phyloP scores from a whole-genome alignment of 2,797 vertebrate genomes.

The Buceros bicornis region DNA sequence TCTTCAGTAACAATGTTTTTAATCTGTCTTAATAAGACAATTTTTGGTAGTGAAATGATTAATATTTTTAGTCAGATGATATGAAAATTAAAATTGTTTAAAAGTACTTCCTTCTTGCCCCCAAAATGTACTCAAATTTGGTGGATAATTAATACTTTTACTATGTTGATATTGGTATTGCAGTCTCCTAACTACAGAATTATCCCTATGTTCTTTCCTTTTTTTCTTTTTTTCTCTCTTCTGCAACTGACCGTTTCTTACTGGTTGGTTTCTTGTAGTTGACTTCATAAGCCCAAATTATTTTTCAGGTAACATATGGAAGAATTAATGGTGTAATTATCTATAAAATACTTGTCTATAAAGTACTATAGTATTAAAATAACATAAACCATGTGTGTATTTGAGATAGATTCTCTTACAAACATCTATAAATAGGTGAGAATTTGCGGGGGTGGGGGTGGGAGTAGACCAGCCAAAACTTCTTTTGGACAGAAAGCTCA shows the following conservation, averaged over 20 bases:
- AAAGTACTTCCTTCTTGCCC: neutral
- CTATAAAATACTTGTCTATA: neutral
- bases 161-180: neutral
- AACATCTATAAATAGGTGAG: neutral
- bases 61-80: neutral
- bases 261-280: neutral
- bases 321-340: neutral
- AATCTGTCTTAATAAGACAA: neutral
- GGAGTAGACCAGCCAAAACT: neutral
- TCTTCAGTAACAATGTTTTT: neutral
- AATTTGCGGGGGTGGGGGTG: fast-evolving
- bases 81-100: neutral
- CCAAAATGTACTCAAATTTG: neutral
- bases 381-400: neutral
- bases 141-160: neutral
- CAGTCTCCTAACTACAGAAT: neutral
- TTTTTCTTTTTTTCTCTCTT: neutral
- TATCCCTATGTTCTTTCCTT: neutral
- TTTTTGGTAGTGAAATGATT: neutral
- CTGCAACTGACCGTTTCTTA: neutral
- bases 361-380: neutral
- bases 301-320: neutral
- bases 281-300: neutral
- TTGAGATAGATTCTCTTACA: neutral
- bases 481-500: neutral